Evolutionary conservation across 2,888 invertebrate species (phyloP).

Genomic region (Stenchaetothrips biformis): DNA sequence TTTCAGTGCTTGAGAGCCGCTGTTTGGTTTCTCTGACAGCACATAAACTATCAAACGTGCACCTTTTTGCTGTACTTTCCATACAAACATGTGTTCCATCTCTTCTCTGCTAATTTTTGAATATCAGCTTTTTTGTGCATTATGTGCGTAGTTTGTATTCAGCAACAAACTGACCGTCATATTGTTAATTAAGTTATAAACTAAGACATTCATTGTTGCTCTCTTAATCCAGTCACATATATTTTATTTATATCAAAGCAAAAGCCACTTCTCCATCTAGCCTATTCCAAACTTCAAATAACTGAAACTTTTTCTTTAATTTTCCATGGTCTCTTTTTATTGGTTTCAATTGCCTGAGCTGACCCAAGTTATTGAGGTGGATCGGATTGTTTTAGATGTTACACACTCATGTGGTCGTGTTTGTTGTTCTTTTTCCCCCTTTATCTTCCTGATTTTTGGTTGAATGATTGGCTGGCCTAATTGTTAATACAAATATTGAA

Average conservation of each 20-base stretch:
- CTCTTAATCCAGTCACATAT: constrained; percentile 7
- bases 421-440: background rate
- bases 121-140: constrained; percentile 11
- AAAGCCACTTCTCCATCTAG: background rate
- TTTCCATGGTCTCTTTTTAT: no score
- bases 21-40: background rate
- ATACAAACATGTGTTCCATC: background rate
- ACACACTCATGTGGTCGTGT: background rate
- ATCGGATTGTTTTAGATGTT: background rate
- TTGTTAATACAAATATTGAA: background rate
- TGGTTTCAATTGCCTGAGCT: background rate
- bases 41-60: background rate
- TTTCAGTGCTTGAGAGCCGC: background rate
- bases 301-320: no score
- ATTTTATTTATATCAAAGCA: constrained; percentile 14
- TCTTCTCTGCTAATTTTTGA: background rate
- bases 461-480: constrained; percentile 20
- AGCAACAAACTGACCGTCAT: background rate
- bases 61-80: background rate
- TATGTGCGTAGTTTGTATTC: background rate
- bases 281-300: no score
- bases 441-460: background rate
- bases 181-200: constrained; percentile 1
- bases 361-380: background rate
- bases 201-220: background rate